Base-by-base conservation (phyloP, 2,888 invertebrate genomes). In the Metalampra italica region DNA sequence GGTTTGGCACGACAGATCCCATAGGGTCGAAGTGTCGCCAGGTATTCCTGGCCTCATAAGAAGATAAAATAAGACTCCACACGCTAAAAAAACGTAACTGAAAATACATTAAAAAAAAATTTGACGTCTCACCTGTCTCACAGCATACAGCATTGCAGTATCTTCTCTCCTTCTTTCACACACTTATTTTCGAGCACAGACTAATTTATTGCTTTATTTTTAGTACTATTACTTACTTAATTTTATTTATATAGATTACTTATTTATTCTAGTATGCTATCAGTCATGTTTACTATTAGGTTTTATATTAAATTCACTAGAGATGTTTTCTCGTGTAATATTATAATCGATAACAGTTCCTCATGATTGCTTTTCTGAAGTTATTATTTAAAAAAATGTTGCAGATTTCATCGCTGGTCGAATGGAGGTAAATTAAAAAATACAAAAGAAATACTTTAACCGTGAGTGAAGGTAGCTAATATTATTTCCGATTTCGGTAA, bases 91-190 rank as follows among this genome's bases (percentile, higher is more conserved):
- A n/a, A n/a, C n/a, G n/a, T n/a, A n/a, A n/a, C n/a, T n/a, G n/a
- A n/a, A n/a, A n/a, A n/a, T n/a, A n/a, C n/a, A n/a, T n/a, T 22
- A 22, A 22, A 22, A 22, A 22, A 3, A 22, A 22, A 22, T 22
- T 22, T n/a, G n/a, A n/a, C n/a, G n/a, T n/a, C 85, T 81, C 55
- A 87, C 88, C 86, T 87, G 88, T 75, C 88, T 79, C 7, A 88
- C 87, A 12, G 88, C 87, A 60, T 88, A 88, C 80, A 88, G 66
- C 88, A 88, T 88, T 37, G 49, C 68, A 55, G 51, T 39, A 48
- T 66, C 61, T 75, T 71, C 64, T 60, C 46, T 65, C 52, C 62
- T 63, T 55, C 50, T 62, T 57, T n/a, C 11, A 36, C 36, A n/a
- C 54, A 49, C 47, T 47, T 43, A 46, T 45, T 49, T 34, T 32